phyloP scores from a whole-genome alignment of 2,113 vertebrate genomes.

The Alosa alosa region DNA sequence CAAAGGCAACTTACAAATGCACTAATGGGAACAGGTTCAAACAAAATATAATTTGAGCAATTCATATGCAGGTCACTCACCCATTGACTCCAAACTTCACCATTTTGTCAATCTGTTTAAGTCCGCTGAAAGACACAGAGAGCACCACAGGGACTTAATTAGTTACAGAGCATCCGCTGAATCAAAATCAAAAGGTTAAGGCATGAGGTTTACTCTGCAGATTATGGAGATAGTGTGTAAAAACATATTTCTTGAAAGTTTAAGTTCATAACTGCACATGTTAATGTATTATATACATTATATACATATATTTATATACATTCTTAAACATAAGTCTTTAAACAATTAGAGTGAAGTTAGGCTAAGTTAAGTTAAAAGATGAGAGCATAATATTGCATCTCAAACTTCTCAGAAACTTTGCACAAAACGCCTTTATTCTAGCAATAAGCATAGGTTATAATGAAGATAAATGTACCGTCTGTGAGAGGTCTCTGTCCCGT shows the following conservation, averaged over 20 bases:
- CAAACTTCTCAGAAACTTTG: not conserved
- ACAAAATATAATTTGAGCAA: not conserved
- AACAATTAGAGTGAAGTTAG: too few species aligned
- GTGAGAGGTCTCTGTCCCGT: not conserved
- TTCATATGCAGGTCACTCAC: conserved; percentile 56
- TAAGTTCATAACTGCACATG: not conserved
- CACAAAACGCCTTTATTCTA: not conserved
- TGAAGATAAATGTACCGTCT: not conserved
- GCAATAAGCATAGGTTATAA: not conserved
- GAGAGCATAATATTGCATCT: not conserved
- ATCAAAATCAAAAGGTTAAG: not conserved
- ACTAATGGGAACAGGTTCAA: not conserved
- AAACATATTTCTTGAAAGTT: not conserved
- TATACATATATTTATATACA: not conserved
- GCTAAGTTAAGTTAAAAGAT: too few species aligned
- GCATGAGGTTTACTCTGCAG: not conserved
- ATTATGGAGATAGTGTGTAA: not conserved
- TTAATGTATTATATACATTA: not conserved
- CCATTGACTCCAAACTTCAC: conserved; percentile 79
- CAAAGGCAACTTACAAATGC: not conserved
- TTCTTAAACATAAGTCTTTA: not conserved
- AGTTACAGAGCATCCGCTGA: not conserved
- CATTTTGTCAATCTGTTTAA: conserved; percentile 70
- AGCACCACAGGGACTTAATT: not conserved
- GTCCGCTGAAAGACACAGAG: conserved; percentile 61